Conservation (phyloP, 2,888 invertebrate species). For the Eupithecia inturbata region DNA sequence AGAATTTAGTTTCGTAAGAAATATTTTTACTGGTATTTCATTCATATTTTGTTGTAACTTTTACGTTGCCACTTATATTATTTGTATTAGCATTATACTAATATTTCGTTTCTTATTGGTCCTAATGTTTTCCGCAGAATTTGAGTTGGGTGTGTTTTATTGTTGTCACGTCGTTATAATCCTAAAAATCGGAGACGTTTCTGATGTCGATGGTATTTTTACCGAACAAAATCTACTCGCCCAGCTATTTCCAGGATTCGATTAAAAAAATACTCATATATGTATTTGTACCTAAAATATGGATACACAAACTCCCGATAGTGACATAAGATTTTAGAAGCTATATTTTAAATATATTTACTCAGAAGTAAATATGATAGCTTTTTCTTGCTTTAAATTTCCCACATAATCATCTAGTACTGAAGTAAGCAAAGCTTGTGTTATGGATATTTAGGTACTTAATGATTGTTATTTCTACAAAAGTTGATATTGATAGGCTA, state of each 20-base stretch:
- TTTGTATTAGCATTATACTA: slow-evolving; percentile 18
- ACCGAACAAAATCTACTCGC: background rate
- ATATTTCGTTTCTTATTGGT: slow-evolving; percentile 7
- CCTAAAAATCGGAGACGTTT: background rate
- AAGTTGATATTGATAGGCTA: background rate
- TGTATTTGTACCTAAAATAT: too few species aligned
- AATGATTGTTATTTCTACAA: background rate
- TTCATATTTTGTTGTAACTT: slow-evolving; percentile 40
- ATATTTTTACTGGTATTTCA: slow-evolving; percentile 44
- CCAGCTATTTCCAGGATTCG: background rate
- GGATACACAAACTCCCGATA: too few species aligned
- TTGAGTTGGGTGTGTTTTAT: slow-evolving; percentile 3
- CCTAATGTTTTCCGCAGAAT: slow-evolving; percentile 7
- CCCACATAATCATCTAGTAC: too few species aligned
- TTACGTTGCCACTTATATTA: slow-evolving; percentile 26
- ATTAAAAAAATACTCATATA: too few species aligned
- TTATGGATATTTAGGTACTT: background rate
- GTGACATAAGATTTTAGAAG: background rate
- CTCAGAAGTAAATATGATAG: background rate
- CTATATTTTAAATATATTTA: background rate
- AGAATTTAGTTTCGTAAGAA: slow-evolving; percentile 37
- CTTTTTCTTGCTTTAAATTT: too few species aligned
- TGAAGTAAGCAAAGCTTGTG: background rate
- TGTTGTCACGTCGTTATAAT: background rate
- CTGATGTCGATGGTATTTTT: background rate